Evolutionary conservation across 2,888 invertebrate genomes (phyloP), one percentile per base, ranked within the genome.

Genomic region (Listrodromus nycthemerus): DNA sequence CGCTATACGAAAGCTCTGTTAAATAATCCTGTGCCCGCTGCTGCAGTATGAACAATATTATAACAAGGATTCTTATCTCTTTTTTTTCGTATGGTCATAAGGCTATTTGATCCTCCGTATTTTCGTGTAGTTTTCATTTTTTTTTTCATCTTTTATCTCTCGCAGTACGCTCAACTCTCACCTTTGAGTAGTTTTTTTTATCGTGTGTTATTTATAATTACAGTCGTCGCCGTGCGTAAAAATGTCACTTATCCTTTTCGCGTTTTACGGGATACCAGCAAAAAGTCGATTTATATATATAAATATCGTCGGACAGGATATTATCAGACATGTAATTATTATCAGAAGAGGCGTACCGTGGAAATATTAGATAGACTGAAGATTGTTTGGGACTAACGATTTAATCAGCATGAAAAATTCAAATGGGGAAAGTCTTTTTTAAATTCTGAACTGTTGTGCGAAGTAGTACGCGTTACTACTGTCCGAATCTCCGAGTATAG

Each of bases 41-140:
- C 81, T 80, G 83, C 65, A 84, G 85, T 84, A 86, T 84, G 87
- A 88, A 81, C 84, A 88, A 83, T 80, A 80, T 85, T 84, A 75
- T 79, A 82, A 84, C 84, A 84, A 79, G 75, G 61, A 79, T 84
- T 84, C 74, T 76, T 65, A 24, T 86, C 69, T 86, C 66, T 83
- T 63, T 74, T 50, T 55, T 65, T 65, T 82, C 78, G 61, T 75
- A 82, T 82, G 79, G 84, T 82, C 79, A 61, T 84, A 84, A 84
- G 84, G 84, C 84, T 84, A 79, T 73, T 84, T 82, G 84, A 82
- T 84, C 82, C 84, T 71, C 82, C 82, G 75, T 82, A 79, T 75
- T 82, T 71, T 52, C 74, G 77, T 83, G 83, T 85, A 86, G 84
- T 85, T 52, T 69, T 70, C 30, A 66, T 78, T 77, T 70, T 82